Percentiles rank a stretch among this genome's conserved stretches.
phyloP scores from a whole-genome alignment of 2,888 invertebrate genomes.

The Hesperia comma region DNA sequence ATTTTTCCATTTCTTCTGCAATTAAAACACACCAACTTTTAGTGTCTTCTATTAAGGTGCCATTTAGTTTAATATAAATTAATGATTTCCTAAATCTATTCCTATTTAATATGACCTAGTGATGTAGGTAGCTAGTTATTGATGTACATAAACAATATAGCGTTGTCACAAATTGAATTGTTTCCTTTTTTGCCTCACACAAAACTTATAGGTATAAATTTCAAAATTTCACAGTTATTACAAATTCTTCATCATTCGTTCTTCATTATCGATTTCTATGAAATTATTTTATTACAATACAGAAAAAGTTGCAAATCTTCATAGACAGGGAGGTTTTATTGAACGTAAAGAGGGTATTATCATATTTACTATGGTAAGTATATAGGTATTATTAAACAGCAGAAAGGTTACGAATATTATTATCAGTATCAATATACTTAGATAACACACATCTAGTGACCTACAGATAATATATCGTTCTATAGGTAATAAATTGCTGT shows the following conservation, averaged over 20 bases:
- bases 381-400: too few species aligned
- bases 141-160: constrained; percentile 29
- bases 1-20: background rate
- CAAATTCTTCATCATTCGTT: background rate
- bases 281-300: too few species aligned
- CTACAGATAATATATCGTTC: too few species aligned
- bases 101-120: constrained; percentile 25
- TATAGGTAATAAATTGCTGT: too few species aligned
- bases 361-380: too few species aligned
- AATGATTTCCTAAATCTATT: constrained; percentile 9
- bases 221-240: background rate
- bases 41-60: constrained; percentile 8
- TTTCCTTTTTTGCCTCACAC: constrained; percentile 22
- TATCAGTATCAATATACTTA: too few species aligned
- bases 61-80: constrained; percentile 25
- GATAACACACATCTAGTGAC: too few species aligned
- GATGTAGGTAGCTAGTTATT: constrained; percentile 19
- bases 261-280: background rate
- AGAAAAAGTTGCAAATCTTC: too few species aligned
- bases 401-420: too few species aligned
- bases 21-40: background rate
- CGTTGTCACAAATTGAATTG: constrained; percentile 5
- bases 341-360: too few species aligned
- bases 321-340: too few species aligned
- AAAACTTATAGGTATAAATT: background rate